Evolutionary conservation across 2,797 vertebrate species (phyloP).

Genomic region (Falco rusticolus): DNA sequence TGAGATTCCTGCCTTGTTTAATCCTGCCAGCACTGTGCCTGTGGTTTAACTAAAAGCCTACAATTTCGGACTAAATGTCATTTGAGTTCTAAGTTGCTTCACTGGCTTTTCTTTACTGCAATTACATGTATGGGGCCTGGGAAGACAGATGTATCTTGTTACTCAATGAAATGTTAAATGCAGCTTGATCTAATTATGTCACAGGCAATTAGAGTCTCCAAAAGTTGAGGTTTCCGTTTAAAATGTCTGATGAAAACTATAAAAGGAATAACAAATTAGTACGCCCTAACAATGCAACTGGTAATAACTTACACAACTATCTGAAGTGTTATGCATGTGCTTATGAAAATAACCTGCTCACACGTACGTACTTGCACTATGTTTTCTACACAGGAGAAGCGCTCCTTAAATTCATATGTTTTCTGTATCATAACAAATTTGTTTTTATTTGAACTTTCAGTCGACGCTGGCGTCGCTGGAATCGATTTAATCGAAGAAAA

Average conservation of each 20-base stretch:
- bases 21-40: not conserved
- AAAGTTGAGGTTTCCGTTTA: not conserved
- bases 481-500: constrained; percentile 93
- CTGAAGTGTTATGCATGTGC: not conserved
- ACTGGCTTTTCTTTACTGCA: not conserved
- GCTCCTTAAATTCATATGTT: not conserved
- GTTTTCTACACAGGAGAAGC: not conserved
- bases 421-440: not conserved
- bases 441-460: constrained; percentile 75
- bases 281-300: not conserved
- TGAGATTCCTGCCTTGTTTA: not conserved
- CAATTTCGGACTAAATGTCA: not conserved
- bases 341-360: not conserved
- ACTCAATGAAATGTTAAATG: not conserved
- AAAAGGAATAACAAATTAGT: not conserved
- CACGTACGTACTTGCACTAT: not conserved
- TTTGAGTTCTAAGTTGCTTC: not conserved
- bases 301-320: not conserved
- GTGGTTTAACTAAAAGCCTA: not conserved
- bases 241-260: not conserved
- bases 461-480: constrained; percentile 99
- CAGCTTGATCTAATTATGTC: not conserved
- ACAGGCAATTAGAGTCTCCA: not conserved
- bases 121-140: not conserved
- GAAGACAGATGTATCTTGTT: not conserved